These are phyloP conservation scores for Tautogolabrus adspersus DNA, from an alignment of 2,113 vertebrate species.

Conservation along the genomic window DNA sequence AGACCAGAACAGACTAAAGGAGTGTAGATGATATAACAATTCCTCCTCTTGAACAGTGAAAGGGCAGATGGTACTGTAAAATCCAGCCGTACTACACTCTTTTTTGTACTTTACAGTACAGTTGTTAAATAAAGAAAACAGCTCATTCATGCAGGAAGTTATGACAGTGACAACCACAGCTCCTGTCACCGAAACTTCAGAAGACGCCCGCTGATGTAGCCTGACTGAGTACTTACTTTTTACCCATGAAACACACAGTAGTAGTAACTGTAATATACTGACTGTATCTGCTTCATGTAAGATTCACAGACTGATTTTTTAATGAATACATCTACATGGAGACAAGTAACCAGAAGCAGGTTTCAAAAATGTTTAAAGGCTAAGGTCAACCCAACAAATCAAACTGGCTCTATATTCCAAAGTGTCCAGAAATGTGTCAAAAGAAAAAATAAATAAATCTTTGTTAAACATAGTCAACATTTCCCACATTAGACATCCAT, in stretches of 20 bases:
- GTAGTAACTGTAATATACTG: slow-evolving; percentile 17
- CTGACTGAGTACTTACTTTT: no score
- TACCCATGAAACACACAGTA: no score
- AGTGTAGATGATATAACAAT: not conserved
- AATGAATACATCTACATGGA: slow-evolving; percentile 40
- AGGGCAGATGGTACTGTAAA: slow-evolving; percentile 20
- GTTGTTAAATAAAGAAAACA: no score
- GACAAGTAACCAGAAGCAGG: slow-evolving; percentile 28
- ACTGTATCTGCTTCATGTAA: slow-evolving; percentile 14
- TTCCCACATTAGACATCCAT: not conserved
- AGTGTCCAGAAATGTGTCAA: not conserved
- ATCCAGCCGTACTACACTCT: no score
- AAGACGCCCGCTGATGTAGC: slow-evolving; percentile 1
- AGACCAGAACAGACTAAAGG: slow-evolving; percentile 27
- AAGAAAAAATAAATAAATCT: slow-evolving; percentile 14
- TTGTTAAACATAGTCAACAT: not conserved
- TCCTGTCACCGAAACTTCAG: not conserved
- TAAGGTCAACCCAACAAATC: slow-evolving; percentile 28
- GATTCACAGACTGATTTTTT: slow-evolving; percentile 16
- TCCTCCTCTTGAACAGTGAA: no score
- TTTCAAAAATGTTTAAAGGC: slow-evolving; percentile 38
- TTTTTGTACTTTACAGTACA: no score
- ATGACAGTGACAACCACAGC: not conserved
- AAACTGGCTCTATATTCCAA: not conserved
- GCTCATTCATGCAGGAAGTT: slow-evolving; percentile 3